Conservation (phyloP, 2,113 vertebrate genomes). For the Crotalus horridus region DNA sequence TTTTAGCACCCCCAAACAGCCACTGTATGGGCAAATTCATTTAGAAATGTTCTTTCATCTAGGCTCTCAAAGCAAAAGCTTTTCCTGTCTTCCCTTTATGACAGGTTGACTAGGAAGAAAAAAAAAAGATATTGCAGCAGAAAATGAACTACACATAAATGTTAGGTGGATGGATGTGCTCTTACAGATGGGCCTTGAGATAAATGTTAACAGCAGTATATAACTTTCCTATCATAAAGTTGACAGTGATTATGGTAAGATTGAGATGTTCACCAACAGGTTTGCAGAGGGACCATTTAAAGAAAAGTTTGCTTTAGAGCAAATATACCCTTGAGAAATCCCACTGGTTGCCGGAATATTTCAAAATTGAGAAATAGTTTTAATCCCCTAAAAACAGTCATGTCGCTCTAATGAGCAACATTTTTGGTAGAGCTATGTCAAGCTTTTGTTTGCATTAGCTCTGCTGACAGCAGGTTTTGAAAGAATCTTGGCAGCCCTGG, state of each 20-base stretch:
- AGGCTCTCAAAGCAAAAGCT: slow-evolving; percentile 64
- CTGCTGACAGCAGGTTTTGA: background rate
- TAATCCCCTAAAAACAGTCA: background rate
- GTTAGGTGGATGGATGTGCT: slow-evolving; percentile 30
- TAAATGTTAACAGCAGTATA: background rate
- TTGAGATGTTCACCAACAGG: background rate
- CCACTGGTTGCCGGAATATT: background rate
- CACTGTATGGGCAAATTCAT: slow-evolving; percentile 59
- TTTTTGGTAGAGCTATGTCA: background rate
- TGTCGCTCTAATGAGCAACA: background rate
- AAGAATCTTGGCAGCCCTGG: background rate
- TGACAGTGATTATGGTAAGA: slow-evolving; percentile 3
- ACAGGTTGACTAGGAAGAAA: slow-evolving; percentile 55
- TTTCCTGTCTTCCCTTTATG: slow-evolving; percentile 57
- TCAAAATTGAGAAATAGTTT: background rate
- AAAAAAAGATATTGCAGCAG: slow-evolving; percentile 43
- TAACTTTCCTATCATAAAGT: background rate
- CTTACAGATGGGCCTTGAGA: slow-evolving; percentile 27
- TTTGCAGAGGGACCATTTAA: background rate
- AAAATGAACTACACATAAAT: slow-evolving; percentile 54
- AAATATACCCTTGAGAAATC: background rate
- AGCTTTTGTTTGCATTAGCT: background rate
- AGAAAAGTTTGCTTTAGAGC: background rate
- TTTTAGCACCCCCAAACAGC: slow-evolving; percentile 60
- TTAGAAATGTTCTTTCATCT: slow-evolving; percentile 67